Evolutionary conservation across 1,140 invertebrate species (phyloP).

Genomic region (Cyrtorhinus lividipennis): DNA sequence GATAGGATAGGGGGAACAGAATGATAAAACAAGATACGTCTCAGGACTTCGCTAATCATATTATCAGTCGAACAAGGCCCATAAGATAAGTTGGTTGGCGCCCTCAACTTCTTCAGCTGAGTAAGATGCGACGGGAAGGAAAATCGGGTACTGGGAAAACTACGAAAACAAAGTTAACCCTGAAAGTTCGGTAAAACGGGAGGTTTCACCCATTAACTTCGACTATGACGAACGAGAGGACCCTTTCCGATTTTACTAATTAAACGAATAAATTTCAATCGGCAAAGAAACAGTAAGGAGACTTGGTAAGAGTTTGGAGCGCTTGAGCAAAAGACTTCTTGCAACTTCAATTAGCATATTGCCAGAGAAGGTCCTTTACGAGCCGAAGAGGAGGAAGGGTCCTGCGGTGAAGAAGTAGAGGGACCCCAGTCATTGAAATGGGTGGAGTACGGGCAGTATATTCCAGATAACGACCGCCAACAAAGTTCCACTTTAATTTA

Average conservation of each 20-base stretch:
- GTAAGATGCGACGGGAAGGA: too few relatives aligned
- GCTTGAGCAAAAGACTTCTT: neutral
- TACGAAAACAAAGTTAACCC: constrained; percentile 2
- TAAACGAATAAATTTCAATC: constrained; percentile 7
- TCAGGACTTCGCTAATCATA: constrained; percentile 4
- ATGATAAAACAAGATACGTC: constrained; percentile 8
- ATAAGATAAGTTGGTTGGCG: neutral
- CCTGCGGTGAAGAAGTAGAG: neutral
- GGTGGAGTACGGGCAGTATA: neutral
- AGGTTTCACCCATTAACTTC: neutral
- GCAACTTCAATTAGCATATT: constrained; percentile 6
- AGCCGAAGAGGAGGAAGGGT: neutral
- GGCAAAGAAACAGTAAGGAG: constrained; percentile 5
- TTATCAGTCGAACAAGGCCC: neutral
- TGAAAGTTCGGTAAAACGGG: neutral
- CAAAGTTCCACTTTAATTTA: constrained; percentile 8
- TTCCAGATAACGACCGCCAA: constrained; percentile 1
- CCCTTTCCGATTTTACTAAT: neutral
- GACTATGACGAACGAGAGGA: neutral
- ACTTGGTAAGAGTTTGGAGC: neutral
- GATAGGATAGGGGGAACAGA: neutral
- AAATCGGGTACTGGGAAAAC: neutral
- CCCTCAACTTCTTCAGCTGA: neutral
- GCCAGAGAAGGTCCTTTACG: neutral
- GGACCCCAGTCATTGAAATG: neutral